Evolutionary conservation across 2,113 vertebrate genomes (phyloP).

Genomic region (Daubentonia madagascariensis): DNA sequence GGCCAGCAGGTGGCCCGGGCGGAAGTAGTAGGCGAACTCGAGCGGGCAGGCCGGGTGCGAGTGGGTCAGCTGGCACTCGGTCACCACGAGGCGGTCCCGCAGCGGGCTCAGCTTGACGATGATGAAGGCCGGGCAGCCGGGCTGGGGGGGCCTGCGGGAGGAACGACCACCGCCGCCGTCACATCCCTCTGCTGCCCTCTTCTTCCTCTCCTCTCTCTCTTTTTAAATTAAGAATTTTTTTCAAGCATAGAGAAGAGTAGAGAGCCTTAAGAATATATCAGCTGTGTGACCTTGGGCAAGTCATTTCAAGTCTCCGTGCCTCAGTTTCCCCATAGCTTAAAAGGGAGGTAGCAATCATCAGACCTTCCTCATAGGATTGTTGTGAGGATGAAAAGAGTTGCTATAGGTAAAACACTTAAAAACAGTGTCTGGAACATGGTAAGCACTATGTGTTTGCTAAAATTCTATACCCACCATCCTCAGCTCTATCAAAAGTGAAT

Average conservation of each 20-base stretch:
- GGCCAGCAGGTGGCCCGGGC: conserved; percentile 71
- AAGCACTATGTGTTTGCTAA: neutral
- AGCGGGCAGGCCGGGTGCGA: conserved; percentile 73
- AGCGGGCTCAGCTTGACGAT: conserved; percentile 74
- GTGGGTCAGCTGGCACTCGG: conserved; percentile 76
- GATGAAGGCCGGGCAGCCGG: conserved; percentile 76
- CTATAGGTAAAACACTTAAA: neutral
- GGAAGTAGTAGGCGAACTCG: conserved; percentile 76
- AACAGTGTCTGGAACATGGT: neutral
- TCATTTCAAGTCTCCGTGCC: neutral
- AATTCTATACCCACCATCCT: neutral
- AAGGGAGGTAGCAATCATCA: neutral
- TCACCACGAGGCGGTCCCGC: conserved; percentile 75
- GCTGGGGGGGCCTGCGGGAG: conserved; percentile 62
- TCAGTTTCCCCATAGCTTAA: neutral
- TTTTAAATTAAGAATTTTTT: neutral
- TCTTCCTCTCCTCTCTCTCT: neutral
- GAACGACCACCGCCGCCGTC: neutral
- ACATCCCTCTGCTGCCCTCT: neutral
- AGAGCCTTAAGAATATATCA: neutral
- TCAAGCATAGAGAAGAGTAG: neutral
- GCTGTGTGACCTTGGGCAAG: neutral
- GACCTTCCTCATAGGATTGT: neutral
- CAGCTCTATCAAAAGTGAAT: neutral
- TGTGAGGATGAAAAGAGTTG: neutral